Evolutionary conservation across 2,113 vertebrate species (phyloP), one percentile per base, ranked within the genome.

Genomic region (Eclectus roratus): DNA sequence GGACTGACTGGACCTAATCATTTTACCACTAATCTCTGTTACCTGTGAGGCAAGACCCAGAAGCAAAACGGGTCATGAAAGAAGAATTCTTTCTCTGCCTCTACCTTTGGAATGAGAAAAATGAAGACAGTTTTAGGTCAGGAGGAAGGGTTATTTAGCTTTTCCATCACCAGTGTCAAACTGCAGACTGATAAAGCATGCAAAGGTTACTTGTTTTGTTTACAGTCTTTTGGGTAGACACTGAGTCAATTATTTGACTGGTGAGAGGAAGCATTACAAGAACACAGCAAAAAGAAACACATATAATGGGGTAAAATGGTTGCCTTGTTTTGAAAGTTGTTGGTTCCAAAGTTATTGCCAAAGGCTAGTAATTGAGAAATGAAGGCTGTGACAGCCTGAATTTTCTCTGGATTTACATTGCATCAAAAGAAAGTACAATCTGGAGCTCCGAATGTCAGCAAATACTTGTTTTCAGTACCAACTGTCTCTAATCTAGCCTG

Each of bases 1-100:
- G 52, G 83, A 91, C 35, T 84, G 56, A 52, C 41, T 41, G 65
- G 66, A 85, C 78, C 56, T 92, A 91, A 89, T 89, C 5, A 82
- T 95, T 94, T 96, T 58, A 87, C n/a, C 53, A 64, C 76, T 89
- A 77, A 93, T 86, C 83, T 91, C 74, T 56, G 39, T 31, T 85
- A 93, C 79, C 52, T 91, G 83, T 6, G 6, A 94, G n/a, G 47
- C 3, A 31, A 92, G 71, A 92, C 65, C 65, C 77, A 94, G 50
- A 93, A 81, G 61, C 35, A 87, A 85, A 95, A 65, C 1, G 7
- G 28, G 56, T 86, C 82, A 84, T 8, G 37, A 89, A 92, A 82
- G 33, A 17, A 88, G 50, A 93, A 70, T 17, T 41, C 41, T 77
- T 43, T 52, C 52, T 58, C 31, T 63, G 58, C 27, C 35, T 80